phyloP scores from a whole-genome alignment of 64 coral and sea anemone species.

The Montipora capricornis region DNA sequence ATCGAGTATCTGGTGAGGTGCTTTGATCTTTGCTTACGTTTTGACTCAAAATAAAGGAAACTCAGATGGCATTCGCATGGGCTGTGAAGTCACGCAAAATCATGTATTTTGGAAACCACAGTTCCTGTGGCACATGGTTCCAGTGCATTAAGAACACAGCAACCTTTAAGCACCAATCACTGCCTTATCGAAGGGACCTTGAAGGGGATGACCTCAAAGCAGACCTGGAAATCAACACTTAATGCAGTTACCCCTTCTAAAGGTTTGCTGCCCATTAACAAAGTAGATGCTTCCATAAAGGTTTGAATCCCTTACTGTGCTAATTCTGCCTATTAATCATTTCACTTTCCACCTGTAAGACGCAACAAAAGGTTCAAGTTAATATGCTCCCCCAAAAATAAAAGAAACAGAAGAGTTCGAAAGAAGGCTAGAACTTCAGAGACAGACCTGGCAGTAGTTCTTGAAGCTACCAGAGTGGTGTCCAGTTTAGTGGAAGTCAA shows the following conservation, averaged over 20 bases:
- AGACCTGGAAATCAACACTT: not conserved
- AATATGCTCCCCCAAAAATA: not conserved
- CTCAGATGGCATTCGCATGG: not conserved
- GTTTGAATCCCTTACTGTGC: no score
- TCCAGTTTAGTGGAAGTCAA: not conserved
- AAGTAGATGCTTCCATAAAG: no score
- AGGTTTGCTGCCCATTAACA: no score
- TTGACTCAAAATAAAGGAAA: slow-evolving; percentile 34
- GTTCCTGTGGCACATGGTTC: not conserved
- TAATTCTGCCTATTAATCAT: no score
- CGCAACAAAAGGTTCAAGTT: not conserved
- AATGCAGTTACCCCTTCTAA: not conserved
- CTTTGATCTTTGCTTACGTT: slow-evolving; percentile 20
- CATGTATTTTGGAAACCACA: slow-evolving; percentile 11
- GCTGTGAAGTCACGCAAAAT: not conserved
- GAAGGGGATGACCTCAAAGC: slow-evolving; percentile 21
- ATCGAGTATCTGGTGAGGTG: slow-evolving; percentile 31
- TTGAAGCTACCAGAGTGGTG: slow-evolving; percentile 9
- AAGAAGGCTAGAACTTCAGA: slow-evolving; percentile 26
- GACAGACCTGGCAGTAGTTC: not conserved
- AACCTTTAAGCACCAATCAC: slow-evolving; percentile 2
- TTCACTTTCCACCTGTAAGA: no score
- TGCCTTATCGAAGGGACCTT: slow-evolving; percentile 27
- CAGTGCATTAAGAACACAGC: not conserved
- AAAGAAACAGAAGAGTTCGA: slow-evolving; percentile 27